Base-by-base conservation (phyloP, 1,140 invertebrate species). In the Oryzaephilus surinamensis region DNA sequence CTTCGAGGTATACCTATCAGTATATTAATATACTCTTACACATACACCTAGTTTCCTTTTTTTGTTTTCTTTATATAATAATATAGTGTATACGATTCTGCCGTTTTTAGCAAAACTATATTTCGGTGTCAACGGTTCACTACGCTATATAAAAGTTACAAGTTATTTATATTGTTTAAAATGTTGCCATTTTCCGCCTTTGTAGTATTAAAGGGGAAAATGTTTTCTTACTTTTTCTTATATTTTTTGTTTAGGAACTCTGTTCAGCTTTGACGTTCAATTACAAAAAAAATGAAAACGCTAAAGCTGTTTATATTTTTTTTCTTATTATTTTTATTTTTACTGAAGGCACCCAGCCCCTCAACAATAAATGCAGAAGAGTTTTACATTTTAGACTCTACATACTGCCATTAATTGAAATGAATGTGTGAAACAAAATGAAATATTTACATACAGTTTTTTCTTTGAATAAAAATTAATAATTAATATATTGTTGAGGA, bases 261-360 rank as follows among this genome's bases (percentile, higher is more conserved):
- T 60, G 54, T 47, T 51, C 51, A 54, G 55, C 55, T 43, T 45
- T 27, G 29, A 41, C n/a, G n/a, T n/a, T n/a, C n/a, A n/a, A n/a
- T n/a, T n/a, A n/a, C n/a, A n/a, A n/a, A n/a, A n/a, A n/a, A n/a
- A n/a, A n/a, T n/a, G n/a, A n/a, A n/a, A n/a, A 31, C 41, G 41
- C 29, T 34, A 44, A 36, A 41, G 10, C 11, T 30, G 31, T 38
- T 34, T 6, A 10, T 24, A n/a, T 24, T 24, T 24, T 24, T 24
- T 2, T 2, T 21, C 20, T 21, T 2, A 21, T 24, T 50, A 44
- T 46, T 55, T 37, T 37, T 35, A 48, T 54, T 47, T 40, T 50
- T 55, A 48, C 39, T 48, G 48, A 62, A 62, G 60, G 60, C 60
- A 62, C 60, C 60, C 56, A 58, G 56, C 55, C 49, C 58, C 57